Conservation (phyloP, 2,113 vertebrate genomes). For the Nipponia nippon region DNA sequence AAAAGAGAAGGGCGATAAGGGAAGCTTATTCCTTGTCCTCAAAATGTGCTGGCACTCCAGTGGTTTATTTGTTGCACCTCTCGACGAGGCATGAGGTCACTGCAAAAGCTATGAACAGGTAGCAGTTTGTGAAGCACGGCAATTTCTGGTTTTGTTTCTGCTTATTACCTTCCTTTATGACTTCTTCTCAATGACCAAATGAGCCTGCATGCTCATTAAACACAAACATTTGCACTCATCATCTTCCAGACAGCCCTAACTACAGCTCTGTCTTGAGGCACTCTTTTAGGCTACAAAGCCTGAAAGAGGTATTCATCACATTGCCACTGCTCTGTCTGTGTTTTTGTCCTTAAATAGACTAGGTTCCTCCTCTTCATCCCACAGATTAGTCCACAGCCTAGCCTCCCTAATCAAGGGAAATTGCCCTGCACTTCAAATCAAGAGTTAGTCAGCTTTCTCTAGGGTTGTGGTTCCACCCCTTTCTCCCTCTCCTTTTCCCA, state of each 20-base stretch:
- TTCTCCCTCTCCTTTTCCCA: neutral
- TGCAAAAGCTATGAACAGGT: neutral
- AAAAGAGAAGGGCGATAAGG: neutral
- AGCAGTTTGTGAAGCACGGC: neutral
- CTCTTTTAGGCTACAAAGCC: neutral
- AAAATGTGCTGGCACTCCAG: neutral
- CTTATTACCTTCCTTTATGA: constrained; percentile 39
- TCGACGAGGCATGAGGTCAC: neutral
- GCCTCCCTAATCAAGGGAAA: neutral
- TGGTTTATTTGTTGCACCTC: neutral
- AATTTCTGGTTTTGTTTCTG: constrained; percentile 16
- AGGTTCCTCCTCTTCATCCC: neutral
- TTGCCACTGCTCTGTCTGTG: neutral
- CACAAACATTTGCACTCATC: neutral
- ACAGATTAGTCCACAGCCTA: neutral
- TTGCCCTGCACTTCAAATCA: neutral
- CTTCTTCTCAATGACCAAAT: constrained; percentile 24
- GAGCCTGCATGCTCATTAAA: neutral
- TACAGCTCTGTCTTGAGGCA: neutral
- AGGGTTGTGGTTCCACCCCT: neutral
- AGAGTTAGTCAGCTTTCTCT: neutral
- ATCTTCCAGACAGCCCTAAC: constrained; percentile 1
- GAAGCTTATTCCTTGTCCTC: neutral
- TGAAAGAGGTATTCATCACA: neutral
- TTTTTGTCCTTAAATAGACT: neutral